Evolutionary conservation across 92 coral and sea anemone genomes (phyloP).

Genomic region (Pocillopora grandis): DNA sequence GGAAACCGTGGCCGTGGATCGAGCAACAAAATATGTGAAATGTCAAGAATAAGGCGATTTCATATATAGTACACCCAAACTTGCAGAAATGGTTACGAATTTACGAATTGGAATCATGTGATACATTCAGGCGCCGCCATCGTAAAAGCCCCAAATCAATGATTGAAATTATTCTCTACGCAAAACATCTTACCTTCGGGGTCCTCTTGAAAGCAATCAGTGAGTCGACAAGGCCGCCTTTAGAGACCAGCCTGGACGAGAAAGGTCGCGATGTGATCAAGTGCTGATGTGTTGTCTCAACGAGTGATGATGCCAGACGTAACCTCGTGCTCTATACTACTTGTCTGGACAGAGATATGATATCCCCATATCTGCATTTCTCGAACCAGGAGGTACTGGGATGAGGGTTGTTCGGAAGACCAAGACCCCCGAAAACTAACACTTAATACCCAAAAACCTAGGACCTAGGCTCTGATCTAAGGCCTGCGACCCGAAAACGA

Average conservation of each 20-base stretch:
- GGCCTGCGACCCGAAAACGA: too few species aligned
- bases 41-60: neutral
- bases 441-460: too few species aligned
- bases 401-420: too few species aligned
- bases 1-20: too few species aligned
- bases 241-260: too few species aligned
- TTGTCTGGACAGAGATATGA: neutral
- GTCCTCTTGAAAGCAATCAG: constrained; percentile 1
- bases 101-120: neutral
- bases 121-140: neutral
- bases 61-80: neutral
- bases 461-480: too few species aligned
- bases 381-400: too few species aligned
- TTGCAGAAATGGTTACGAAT: neutral
- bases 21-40: neutral
- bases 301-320: neutral
- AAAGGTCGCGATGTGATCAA: neutral
- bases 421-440: too few species aligned
- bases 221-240: constrained; percentile 4
- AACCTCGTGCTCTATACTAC: neutral
- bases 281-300: neutral
- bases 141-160: neutral
- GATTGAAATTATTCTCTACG: neutral
- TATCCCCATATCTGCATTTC: neutral
- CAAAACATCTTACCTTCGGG: constrained; percentile 1